phyloP scores from a whole-genome alignment of 2,888 invertebrate species.

The Anarsia innoxiella region DNA sequence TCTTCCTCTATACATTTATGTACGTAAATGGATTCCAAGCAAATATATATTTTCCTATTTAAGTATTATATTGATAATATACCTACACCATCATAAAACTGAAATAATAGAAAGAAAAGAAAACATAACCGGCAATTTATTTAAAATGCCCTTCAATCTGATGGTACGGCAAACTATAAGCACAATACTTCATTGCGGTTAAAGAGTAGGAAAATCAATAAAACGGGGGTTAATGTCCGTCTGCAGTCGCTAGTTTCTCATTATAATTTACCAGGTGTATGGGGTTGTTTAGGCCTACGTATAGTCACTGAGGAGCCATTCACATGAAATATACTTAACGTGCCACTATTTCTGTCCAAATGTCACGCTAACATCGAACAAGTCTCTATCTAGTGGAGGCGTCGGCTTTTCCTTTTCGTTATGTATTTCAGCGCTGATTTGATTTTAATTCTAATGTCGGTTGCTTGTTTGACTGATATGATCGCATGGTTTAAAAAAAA shows the following conservation, averaged over 20 bases:
- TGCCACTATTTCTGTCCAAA: too few species aligned
- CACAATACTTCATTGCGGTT: constrained; percentile 11
- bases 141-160: background rate
- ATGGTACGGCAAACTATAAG: background rate
- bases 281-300: background rate
- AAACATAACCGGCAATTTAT: too few species aligned
- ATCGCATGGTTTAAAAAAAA: too few species aligned
- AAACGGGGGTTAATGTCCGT: constrained; percentile 39
- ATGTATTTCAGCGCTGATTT: background rate
- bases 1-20: too few species aligned
- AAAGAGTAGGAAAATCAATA: constrained; percentile 51
- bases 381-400: too few species aligned
- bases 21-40: too few species aligned
- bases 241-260: constrained; percentile 21
- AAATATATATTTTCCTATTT: too few species aligned
- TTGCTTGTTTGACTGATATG: too few species aligned
- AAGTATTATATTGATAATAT: too few species aligned
- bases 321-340: background rate
- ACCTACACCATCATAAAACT: too few species aligned
- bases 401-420: too few species aligned
- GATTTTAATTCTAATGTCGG: constrained; percentile 2
- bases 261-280: constrained; percentile 1
- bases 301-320: background rate
- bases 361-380: too few species aligned
- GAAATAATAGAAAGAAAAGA: background rate